Conservation (phyloP, 2,888 invertebrate genomes). For the Tinea pellionella region DNA sequence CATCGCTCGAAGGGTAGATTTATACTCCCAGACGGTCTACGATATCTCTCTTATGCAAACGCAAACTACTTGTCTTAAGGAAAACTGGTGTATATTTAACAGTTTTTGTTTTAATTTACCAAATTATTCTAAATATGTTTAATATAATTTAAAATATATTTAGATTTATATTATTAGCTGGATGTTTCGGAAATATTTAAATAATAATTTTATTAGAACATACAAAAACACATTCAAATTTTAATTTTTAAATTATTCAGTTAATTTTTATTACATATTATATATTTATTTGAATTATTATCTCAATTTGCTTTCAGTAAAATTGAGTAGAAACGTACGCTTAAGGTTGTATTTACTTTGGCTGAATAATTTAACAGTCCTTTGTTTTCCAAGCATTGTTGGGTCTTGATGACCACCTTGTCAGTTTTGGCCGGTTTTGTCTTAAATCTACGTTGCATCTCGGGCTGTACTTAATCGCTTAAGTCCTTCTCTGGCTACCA, state of each 20-base stretch:
- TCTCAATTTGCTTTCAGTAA: neutral
- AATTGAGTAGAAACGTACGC: constrained; percentile 21
- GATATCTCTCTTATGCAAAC: constrained; percentile 39
- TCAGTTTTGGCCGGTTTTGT: constrained; percentile 54
- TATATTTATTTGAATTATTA: too few species aligned
- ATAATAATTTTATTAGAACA: too few species aligned
- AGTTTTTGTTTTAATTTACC: too few species aligned
- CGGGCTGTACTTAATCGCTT: constrained; percentile 56
- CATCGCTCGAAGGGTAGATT: constrained; percentile 48
- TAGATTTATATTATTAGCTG: too few species aligned
- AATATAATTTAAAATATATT: too few species aligned
- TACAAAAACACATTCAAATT: too few species aligned
- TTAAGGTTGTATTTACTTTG: constrained; percentile 57
- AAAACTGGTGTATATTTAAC: constrained; percentile 35
- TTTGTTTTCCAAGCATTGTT: constrained; percentile 55
- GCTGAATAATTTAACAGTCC: constrained; percentile 60
- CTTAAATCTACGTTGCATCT: constrained; percentile 66
- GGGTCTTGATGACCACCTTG: constrained; percentile 67
- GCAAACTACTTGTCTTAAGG: constrained; percentile 38
- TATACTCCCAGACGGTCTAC: constrained; percentile 58
- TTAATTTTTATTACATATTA: too few species aligned
- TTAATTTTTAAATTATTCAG: too few species aligned
- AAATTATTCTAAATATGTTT: too few species aligned
- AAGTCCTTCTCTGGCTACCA: constrained; percentile 39
- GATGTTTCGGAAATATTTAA: too few species aligned